Evolutionary conservation across 2,888 invertebrate species (phyloP).

Genomic region (Diadegma fenestrale): DNA sequence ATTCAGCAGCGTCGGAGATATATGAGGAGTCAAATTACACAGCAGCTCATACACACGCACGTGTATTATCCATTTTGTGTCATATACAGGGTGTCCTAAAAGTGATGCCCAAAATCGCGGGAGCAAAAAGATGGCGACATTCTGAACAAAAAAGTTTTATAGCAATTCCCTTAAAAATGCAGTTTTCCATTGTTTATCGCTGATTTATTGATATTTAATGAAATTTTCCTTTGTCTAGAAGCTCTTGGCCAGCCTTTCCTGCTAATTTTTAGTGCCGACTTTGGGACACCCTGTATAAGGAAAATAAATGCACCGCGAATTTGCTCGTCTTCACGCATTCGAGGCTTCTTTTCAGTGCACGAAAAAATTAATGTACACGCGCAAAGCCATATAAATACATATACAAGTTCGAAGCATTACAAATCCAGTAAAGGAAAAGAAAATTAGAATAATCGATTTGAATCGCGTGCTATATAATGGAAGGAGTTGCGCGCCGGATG

Average conservation of each 20-base stretch:
- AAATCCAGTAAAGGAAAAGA: constrained; percentile 50
- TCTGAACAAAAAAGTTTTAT: background rate
- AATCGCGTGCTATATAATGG: constrained; percentile 43
- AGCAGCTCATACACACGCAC: background rate
- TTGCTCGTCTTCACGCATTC: constrained; percentile 53
- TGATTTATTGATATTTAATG: background rate
- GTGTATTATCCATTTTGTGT: background rate
- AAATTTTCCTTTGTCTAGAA: background rate
- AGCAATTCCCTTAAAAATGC: background rate
- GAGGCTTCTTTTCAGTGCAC: constrained; percentile 21
- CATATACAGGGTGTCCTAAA: background rate
- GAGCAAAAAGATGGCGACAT: background rate
- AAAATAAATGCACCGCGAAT: constrained; percentile 47
- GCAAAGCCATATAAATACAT: constrained; percentile 11
- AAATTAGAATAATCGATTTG: constrained; percentile 66
- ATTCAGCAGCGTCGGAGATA: background rate
- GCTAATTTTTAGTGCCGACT: too few species aligned
- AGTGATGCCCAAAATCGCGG: background rate
- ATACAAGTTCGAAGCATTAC: constrained; percentile 35
- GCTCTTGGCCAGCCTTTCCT: too few species aligned
- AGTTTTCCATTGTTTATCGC: background rate
- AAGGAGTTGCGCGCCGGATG: constrained; percentile 51
- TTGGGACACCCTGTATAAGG: background rate
- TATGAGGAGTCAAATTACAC: background rate
- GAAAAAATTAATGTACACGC: constrained; percentile 14